A percentile compares a stretch with the other conserved stretches of the same genome.
Evolutionary conservation across 2,113 vertebrate species (phyloP).

Genomic region (Montifringilla adamsi): DNA sequence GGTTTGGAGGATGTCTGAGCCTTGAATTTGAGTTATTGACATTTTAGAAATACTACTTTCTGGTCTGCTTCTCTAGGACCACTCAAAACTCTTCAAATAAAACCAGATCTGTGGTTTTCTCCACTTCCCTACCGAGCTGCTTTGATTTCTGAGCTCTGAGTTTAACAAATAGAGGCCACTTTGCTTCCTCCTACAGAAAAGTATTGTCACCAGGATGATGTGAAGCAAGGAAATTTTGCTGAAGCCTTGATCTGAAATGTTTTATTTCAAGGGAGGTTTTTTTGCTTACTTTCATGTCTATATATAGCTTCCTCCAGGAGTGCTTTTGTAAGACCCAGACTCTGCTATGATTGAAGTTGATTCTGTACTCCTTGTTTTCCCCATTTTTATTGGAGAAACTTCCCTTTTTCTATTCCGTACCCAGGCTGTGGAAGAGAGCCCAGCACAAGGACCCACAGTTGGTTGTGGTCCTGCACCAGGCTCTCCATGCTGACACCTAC

Average conservation of each 20-base stretch:
- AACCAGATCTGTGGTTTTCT: not conserved
- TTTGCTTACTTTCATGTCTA: not conserved
- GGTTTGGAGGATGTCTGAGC: not conserved
- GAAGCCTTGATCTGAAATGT: not conserved
- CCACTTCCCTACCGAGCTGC: not conserved
- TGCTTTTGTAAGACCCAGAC: not conserved
- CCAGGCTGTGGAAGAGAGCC: slow-evolving; percentile 66
- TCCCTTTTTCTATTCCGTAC: not conserved
- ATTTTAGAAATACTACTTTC: not conserved
- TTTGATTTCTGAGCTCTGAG: not conserved
- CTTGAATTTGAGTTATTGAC: not conserved
- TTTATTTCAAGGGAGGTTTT: not conserved
- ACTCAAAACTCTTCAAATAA: not conserved
- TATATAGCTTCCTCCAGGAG: not conserved
- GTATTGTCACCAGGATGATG: not conserved
- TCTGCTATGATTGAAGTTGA: not conserved
- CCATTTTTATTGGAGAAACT: not conserved
- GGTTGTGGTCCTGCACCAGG: slow-evolving; percentile 75
- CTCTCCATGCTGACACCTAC: slow-evolving; percentile 76
- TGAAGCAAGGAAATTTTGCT: not conserved
- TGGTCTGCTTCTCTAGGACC: not conserved
- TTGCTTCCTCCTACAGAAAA: not conserved
- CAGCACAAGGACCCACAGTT: slow-evolving; percentile 59
- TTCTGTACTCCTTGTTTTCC: not conserved
- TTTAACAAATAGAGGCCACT: not conserved